Conservation (phyloP, 2,797 vertebrate species). For the Diceros bicornis region DNA sequence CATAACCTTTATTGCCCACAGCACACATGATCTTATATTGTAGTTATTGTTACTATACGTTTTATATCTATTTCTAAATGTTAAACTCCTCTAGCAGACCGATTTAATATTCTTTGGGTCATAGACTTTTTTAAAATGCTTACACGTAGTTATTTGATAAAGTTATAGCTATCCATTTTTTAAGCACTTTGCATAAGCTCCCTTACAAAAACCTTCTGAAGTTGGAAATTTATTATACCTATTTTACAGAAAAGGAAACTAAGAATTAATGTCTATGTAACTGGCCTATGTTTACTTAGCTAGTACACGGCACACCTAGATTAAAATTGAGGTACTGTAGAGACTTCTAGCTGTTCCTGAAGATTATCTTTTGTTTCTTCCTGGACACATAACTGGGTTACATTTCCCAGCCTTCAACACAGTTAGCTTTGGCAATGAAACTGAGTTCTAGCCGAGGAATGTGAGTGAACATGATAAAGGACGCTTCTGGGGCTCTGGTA, state of each 20-base stretch:
- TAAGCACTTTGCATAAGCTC: not conserved
- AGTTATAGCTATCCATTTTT: not conserved
- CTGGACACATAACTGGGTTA: not conserved
- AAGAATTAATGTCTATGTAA: not conserved
- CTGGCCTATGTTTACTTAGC: not conserved
- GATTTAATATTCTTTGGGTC: not conserved
- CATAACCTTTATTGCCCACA: not conserved
- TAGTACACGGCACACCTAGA: not conserved
- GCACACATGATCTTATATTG: not conserved
- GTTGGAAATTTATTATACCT: not conserved
- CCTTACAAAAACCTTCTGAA: not conserved
- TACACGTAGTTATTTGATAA: not conserved
- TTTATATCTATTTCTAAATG: not conserved
- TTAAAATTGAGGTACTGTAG: not conserved
- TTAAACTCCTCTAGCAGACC: not conserved
- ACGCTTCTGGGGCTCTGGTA: not conserved
- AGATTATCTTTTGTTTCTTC: not conserved
- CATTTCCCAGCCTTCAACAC: not conserved
- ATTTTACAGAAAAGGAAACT: not conserved
- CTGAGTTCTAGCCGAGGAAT: not conserved
- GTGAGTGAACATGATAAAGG: not conserved
- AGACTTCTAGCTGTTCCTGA: not conserved
- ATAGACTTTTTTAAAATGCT: not conserved
- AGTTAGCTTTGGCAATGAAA: not conserved
- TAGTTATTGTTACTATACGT: not conserved